phyloP scores from a whole-genome alignment of 2,888 invertebrate species.

The Bombyx huttoni region DNA sequence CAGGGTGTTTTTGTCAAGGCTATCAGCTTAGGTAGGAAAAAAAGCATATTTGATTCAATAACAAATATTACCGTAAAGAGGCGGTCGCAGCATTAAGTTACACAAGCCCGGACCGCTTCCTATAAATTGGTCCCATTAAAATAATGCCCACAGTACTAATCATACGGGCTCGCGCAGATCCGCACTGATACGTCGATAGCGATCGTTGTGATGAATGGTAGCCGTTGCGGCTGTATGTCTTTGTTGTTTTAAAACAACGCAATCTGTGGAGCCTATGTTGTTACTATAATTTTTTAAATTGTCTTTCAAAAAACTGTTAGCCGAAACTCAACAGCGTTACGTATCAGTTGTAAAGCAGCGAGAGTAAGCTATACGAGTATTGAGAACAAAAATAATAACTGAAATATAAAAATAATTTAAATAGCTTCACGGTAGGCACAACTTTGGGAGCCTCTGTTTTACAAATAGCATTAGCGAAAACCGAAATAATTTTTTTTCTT shows the following conservation, averaged over 20 bases:
- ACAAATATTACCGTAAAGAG: constrained; percentile 5
- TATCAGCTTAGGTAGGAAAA: too few species aligned
- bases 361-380: too few species aligned
- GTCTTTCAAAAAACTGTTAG: too few species aligned
- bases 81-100: constrained; percentile 7
- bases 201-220: constrained; percentile 49
- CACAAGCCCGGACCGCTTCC: constrained; percentile 12
- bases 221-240: constrained; percentile 36
- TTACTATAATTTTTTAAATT: constrained; percentile 4
- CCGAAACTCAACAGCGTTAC: too few species aligned
- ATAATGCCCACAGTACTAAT: constrained; percentile 51
- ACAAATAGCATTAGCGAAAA: too few species aligned
- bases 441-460: too few species aligned
- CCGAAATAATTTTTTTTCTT: too few species aligned
- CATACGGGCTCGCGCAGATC: constrained; percentile 35
- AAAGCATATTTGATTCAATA: neutral
- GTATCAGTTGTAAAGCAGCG: too few species aligned
- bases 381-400: too few species aligned
- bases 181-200: constrained; percentile 34
- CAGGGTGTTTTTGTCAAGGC: too few species aligned
- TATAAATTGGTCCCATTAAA: constrained; percentile 43
- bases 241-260: constrained; percentile 26
- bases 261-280: constrained; percentile 12
- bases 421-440: too few species aligned
- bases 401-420: too few species aligned